These are phyloP conservation scores for Gastrophryne carolinensis DNA, from an alignment of 2,797 vertebrate genomes.

Conservation along the genomic window DNA sequence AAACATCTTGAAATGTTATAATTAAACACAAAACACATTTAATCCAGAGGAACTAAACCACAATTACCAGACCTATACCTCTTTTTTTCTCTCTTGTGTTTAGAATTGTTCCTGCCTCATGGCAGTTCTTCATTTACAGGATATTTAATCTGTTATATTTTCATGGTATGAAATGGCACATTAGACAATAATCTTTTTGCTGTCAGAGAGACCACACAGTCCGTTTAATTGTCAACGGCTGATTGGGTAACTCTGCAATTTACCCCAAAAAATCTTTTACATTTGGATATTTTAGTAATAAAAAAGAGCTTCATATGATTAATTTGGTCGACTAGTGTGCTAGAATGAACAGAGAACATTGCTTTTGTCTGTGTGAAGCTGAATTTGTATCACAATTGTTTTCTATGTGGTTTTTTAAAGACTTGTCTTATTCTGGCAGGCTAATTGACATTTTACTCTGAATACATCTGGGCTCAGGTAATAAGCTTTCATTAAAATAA, in stretches of 20 bases:
- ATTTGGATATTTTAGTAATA: constrained; percentile 35
- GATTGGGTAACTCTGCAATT: background rate
- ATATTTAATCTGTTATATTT: constrained; percentile 27
- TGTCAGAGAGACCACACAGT: background rate
- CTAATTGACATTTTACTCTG: too few species aligned
- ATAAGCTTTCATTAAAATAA: too few species aligned
- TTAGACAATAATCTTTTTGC: constrained; percentile 1
- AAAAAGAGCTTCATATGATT: constrained; percentile 7
- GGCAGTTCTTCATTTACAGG: constrained; percentile 28
- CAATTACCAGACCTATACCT: constrained; percentile 8
- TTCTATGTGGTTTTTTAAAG: too few species aligned
- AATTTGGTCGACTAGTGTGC: background rate
- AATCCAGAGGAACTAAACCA: background rate
- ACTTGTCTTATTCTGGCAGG: too few species aligned
- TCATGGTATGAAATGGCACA: constrained; percentile 4
- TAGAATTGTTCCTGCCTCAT: background rate
- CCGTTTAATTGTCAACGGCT: background rate
- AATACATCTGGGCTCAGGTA: too few species aligned
- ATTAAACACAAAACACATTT: background rate
- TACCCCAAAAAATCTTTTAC: background rate
- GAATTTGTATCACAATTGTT: too few species aligned
- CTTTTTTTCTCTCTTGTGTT: background rate
- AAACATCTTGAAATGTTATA: background rate
- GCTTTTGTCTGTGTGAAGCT: too few species aligned
- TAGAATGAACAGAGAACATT: background rate